phyloP scores from a whole-genome alignment of 1,140 invertebrate genomes.

The Trypoxylus dichotomus region DNA sequence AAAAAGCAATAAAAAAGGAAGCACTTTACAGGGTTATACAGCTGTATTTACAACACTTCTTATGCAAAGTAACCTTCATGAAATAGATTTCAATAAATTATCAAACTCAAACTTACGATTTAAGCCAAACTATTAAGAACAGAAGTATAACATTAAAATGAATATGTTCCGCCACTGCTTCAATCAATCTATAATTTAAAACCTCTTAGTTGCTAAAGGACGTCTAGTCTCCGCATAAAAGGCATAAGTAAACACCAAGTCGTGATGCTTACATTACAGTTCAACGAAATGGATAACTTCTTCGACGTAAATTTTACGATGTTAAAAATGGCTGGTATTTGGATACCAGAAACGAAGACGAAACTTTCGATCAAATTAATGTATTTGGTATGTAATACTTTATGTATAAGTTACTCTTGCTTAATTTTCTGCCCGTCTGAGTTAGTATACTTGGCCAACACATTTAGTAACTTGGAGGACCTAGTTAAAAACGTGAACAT shows the following conservation, averaged over 20 bases:
- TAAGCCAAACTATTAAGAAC: neutral
- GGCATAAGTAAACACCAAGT: neutral
- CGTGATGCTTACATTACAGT: neutral
- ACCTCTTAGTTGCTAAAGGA: neutral
- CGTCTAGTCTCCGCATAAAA: neutral
- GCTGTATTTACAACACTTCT: no score
- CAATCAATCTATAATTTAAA: neutral
- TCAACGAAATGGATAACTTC: conserved; percentile 18
- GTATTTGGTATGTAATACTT: conserved; percentile 29
- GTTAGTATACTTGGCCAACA: conserved; percentile 30
- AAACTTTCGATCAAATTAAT: neutral
- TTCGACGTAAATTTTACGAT: conserved; percentile 29
- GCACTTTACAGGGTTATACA: no score
- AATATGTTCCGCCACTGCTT: neutral
- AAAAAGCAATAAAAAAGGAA: no score
- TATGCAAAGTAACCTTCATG: no score
- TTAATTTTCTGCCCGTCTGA: conserved; percentile 30
- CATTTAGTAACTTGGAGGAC: conserved; percentile 22
- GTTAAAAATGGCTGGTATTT: conserved; percentile 27
- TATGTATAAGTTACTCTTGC: conserved; percentile 23
- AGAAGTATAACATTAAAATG: neutral
- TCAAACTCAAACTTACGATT: neutral
- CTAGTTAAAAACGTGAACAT: conserved; percentile 35
- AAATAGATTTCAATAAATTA: neutral
- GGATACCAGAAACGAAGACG: conserved; percentile 22